phyloP scores from a whole-genome alignment of 2,888 invertebrate genomes.

The Xylophagus ater region DNA sequence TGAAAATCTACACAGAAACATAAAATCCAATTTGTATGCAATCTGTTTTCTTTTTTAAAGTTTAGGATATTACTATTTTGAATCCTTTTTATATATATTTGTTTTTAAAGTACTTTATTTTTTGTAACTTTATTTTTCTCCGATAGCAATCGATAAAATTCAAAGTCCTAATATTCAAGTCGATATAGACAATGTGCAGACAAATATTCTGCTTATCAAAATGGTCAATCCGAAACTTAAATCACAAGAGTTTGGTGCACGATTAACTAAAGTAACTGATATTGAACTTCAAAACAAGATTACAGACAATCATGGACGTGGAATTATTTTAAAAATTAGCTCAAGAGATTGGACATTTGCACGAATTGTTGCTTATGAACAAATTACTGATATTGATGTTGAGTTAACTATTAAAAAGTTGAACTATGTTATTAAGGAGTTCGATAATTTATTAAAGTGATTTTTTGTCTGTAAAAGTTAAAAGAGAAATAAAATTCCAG shows the following conservation, averaged over 20 bases:
- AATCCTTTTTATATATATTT: slow-evolving; percentile 1
- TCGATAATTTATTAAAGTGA: no score
- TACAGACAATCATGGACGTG: slow-evolving; percentile 33
- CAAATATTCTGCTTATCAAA: slow-evolving; percentile 64
- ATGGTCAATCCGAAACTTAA: slow-evolving; percentile 44
- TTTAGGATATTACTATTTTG: no score
- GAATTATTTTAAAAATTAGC: slow-evolving; percentile 48
- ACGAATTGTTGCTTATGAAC: slow-evolving; percentile 59
- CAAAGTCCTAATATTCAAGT: slow-evolving; percentile 51
- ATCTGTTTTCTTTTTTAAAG: no score
- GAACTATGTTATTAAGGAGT: slow-evolving; percentile 52
- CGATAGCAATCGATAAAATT: slow-evolving; percentile 49
- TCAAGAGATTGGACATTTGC: slow-evolving; percentile 48
- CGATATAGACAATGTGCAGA: slow-evolving; percentile 51
- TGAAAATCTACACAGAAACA: no score
- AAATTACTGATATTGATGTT: slow-evolving; percentile 56
- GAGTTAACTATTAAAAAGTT: slow-evolving; percentile 61
- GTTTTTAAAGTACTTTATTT: slow-evolving; percentile 1
- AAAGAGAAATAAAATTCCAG: no score
- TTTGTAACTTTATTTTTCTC: slow-evolving; percentile 18
- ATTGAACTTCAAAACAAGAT: slow-evolving; percentile 43
- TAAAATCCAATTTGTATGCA: no score
- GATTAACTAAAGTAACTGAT: slow-evolving; percentile 41
- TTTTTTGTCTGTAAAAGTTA: no score
- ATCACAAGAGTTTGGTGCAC: slow-evolving; percentile 45